Base-by-base conservation (phyloP, 2,888 invertebrate genomes). In the Aphidius colemani region DNA sequence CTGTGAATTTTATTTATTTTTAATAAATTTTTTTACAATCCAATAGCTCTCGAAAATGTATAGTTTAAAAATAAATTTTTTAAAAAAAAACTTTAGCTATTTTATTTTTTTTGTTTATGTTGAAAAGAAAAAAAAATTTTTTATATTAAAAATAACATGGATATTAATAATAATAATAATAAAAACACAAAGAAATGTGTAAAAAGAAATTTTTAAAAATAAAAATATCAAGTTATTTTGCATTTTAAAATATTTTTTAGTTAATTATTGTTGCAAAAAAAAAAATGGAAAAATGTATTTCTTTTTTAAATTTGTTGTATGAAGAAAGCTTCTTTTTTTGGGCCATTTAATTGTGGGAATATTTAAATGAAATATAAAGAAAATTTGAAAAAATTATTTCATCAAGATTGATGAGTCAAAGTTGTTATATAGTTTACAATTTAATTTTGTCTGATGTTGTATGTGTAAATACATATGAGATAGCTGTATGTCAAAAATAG, bases 401-500 rank as follows among this genome's bases (percentile, higher is more conserved):
- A 30, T 13, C 13, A 30, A 30, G 30, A 30, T 30, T 30, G 30
- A 30, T 30, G 30, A 30, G 30, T 30, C 30, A 30, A 30, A 30
- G 30, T 30, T 30, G 30, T 30, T 30, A 30, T 30, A 30, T 30
- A 30, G 3, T 30, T 30, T 18, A 50, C 13, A 50, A 50, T 50
- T 50, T 3, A 18, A 18, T 13, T 50, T 9, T 50, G 50, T 50
- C 18, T 50, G 18, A 8, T 46, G 8, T 30, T 13, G n/a, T 30
- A 13, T 40, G 13, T 8, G 18, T 48, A 46, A 40, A 40, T 49
- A 41, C 53, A 53, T 39, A 53, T 46, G 46, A 10, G 13, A 41
- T 57, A 45, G 46, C 57, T 46, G 58, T 63, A 61, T 41, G 58
- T 59, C 72, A 69, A 78, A 79, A 79, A 79, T 79, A 78, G 78